These are phyloP conservation scores for Mionectes olivaceus DNA, from an alignment of 2,797 vertebrate genomes.

Conservation along the genomic window DNA sequence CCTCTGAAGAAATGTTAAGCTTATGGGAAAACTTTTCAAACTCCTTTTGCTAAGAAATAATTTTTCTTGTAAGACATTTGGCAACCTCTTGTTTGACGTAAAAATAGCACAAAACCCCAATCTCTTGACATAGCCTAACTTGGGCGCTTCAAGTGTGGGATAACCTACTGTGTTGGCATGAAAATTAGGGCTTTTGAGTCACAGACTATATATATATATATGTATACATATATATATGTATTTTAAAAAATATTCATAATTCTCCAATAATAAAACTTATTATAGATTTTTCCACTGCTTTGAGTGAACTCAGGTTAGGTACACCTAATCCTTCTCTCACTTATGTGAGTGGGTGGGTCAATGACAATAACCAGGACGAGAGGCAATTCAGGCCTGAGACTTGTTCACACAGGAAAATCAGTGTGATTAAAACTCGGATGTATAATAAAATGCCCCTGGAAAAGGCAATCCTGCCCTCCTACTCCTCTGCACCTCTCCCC, in stretches of 20 bases:
- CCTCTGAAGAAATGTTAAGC: background rate
- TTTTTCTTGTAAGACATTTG: background rate
- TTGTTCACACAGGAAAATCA: conserved; percentile 24
- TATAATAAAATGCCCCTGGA: background rate
- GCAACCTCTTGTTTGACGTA: background rate
- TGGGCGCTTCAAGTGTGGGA: background rate
- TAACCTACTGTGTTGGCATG: background rate
- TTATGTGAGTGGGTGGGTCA: background rate
- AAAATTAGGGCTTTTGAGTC: background rate
- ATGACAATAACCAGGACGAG: background rate
- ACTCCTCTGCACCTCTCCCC: background rate
- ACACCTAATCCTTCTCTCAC: background rate
- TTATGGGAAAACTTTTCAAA: background rate
- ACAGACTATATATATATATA: background rate
- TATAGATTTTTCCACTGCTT: background rate
- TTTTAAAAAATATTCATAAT: background rate
- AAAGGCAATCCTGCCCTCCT: background rate
- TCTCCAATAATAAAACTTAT: background rate
- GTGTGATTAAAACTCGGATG: background rate
- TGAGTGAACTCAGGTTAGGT: background rate
- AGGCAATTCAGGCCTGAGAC: background rate
- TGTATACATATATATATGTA: too few species aligned
- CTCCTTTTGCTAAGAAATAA: background rate
- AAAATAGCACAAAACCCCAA: background rate
- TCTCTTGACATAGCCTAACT: background rate